Evolutionary conservation across 2,113 vertebrate species (phyloP), one percentile per base, ranked within the genome.

Genomic region (Symphodus melops): DNA sequence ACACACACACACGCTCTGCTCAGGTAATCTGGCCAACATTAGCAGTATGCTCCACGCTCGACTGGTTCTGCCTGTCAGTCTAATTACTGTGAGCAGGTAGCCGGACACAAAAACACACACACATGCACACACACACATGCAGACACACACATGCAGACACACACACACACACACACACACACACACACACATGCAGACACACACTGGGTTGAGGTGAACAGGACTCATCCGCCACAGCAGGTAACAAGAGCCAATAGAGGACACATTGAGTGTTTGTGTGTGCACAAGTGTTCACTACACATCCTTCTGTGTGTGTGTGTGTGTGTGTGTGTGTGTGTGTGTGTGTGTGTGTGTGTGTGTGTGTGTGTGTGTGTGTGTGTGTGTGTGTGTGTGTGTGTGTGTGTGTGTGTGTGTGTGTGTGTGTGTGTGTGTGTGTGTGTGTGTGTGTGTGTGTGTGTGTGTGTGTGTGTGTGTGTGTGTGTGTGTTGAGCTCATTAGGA

Each of bases 401-500:
- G 39, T 42, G 49, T 46, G 44, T 51, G 41, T 66, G 67, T 67
- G 42, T 65, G 57, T 60, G 44, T 68, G 21, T 37, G 19, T 57
- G 56, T 55, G 28, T 64, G 58, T 75, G 72, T 75, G 49, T 48
- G n/a, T 49, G 17, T 39, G 42, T 41, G 36, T 67, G 55, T 59
- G 55, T 60, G 64, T 39, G 12, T 52, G 33, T 42, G 42, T 58
- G 36, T 55, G 52, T 55, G n/a, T 36, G 25, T 53, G 48, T 52
- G 42, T 39, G 49, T 65, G 66, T 61, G 28, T 64, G 56, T 59
- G 48, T 71, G 25, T 36, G 19, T 57, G 51, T 54, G 25, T 67
- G 61, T 74, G 74, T 72, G 66, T 11, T n/a, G 56, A 72, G 81
- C 75, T 87, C 73, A 87, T 86, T 86, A 87, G 62, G 54, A 75